Evolutionary conservation across 1,140 invertebrate genomes (phyloP), one percentile per base, ranked within the genome.

Genomic region (Drosophila ananassae): DNA sequence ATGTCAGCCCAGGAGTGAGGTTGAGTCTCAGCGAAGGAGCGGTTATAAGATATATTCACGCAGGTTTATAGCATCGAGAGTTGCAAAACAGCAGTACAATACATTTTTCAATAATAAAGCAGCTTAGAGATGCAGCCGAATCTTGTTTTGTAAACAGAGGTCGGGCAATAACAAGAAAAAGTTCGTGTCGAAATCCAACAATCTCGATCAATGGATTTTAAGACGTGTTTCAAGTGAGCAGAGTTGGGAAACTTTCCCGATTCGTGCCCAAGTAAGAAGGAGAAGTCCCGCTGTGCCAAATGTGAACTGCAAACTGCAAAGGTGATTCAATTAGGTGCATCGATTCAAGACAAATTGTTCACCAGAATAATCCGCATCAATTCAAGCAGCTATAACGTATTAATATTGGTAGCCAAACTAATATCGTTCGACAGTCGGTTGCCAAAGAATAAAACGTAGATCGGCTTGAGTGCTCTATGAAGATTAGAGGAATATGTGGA

Each of bases 11-110:
- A 10, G 34, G 13, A 9, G 34, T 52, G 7, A 8, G 21, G 25
- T 58, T 17, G 9, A 50, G 50, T 17, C 12, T 50, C 2, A 59
- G 44, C 2, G 25, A 32, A 10, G 22, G 32, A 25, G 34, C 58
- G 10, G 6, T 60, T 1, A 50, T 59, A 1, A 8, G 30, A 25
- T 50, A 59, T 17, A 28, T 4, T 7, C 9, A 22, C 13, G 22
- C 47, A 24, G 10, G 24, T 6, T 13, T 41, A 17, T n/a, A 52
- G 24, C 13, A 52, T 9, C 24, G 24, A 39, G 13, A 60, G 1
- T 41, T 52, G n/a, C 47, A 52, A 28, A 37, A 60, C 13, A 28
- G 30, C n/a, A 61, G 34, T 34, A 25, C 21, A 21, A 28, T 28
- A 28, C 2, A 28, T 3, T 28, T 28, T 28, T 6, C 1, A 28